These are phyloP conservation scores for Leptobrachium ailaonicum DNA, from an alignment of 2,113 vertebrate species.

Conservation along the genomic window DNA sequence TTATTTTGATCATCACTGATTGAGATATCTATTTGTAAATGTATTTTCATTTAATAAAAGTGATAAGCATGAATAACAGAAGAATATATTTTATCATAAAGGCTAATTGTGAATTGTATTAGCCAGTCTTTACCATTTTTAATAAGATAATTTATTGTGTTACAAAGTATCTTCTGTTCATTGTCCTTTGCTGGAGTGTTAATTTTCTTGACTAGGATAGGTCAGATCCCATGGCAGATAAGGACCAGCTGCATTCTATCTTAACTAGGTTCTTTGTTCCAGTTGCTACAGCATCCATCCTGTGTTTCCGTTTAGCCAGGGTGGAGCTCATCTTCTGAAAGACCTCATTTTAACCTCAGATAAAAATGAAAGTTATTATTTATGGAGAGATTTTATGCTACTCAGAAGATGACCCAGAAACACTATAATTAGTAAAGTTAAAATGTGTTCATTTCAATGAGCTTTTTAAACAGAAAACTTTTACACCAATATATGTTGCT, in stretches of 20 bases:
- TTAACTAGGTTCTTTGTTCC: slow-evolving; percentile 33
- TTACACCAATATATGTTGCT: too few relatives aligned
- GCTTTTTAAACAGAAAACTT: too few relatives aligned
- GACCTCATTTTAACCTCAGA: slow-evolving; percentile 31
- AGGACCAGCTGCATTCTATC: slow-evolving; percentile 25
- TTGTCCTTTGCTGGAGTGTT: neutral
- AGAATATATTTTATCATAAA: too few relatives aligned
- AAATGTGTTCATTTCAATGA: too few relatives aligned
- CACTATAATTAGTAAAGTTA: too few relatives aligned
- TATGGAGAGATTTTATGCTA: neutral
- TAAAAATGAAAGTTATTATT: neutral
- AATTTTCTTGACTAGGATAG: slow-evolving; percentile 1
- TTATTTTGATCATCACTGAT: too few relatives aligned
- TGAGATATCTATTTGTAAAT: too few relatives aligned
- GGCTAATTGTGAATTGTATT: too few relatives aligned
- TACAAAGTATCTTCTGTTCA: neutral
- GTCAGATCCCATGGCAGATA: slow-evolving; percentile 15
- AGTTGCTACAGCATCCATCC: slow-evolving; percentile 37
- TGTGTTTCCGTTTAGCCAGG: slow-evolving; percentile 27
- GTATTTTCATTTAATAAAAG: too few relatives aligned
- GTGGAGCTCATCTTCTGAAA: slow-evolving; percentile 20
- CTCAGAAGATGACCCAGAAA: too few relatives aligned
- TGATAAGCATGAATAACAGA: too few relatives aligned
- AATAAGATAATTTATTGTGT: neutral
- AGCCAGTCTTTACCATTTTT: neutral